Base-by-base conservation (phyloP, 2,888 invertebrate genomes). In the Drosophila siamana region DNA sequence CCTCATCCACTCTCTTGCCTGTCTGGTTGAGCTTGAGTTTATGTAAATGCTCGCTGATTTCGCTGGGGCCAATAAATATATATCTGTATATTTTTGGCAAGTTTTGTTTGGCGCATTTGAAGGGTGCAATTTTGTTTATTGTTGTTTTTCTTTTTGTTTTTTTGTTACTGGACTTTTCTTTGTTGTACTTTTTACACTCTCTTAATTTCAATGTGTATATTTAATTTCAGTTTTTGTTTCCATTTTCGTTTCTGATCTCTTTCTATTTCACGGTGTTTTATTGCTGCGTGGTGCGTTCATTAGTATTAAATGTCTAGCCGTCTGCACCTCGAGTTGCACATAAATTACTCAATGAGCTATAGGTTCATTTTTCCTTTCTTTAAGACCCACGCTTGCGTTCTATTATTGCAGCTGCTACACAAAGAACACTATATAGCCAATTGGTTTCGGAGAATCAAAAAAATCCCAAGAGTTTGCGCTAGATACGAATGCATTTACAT, bases 241-340 rank as follows among this genome's bases (percentile, higher is more conserved):
- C n/a, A 40, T 15, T 19, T 63, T 64, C 43, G 13, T 38, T 64
- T 33, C 33, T 33, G 33, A 33, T 33, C 33, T 33, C n/a, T 33
- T 33, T 33, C n/a, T 33, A n/a, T 33, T 33, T 43, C 30, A 22
- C 30, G 38, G 11, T 38, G 38, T 47, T 75, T 72, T 41, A 44
- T 51, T 43, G 51, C 33, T 62, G 71, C 57, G 62, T 62, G 67
- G 22, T 30, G 59, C 63, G 71, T 76, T 74, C 67, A 77, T 80
- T 82, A 69, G 69, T 55, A 54, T 65, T 66, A 54, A 77, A 43
- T 40, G 83, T 79, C 82, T 82, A 70, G 80, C 65, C 80, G 76
- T 71, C 86, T 77, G 69, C 54, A 56, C 19, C 13, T 50, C 13
- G 47, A 61, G 60, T 61, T 64, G 62, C 43, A 50, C 65, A 68